Evolutionary conservation across 2,113 vertebrate genomes (phyloP), one percentile per base, ranked within the genome.

Genomic region (Ctenomys sociabilis): DNA sequence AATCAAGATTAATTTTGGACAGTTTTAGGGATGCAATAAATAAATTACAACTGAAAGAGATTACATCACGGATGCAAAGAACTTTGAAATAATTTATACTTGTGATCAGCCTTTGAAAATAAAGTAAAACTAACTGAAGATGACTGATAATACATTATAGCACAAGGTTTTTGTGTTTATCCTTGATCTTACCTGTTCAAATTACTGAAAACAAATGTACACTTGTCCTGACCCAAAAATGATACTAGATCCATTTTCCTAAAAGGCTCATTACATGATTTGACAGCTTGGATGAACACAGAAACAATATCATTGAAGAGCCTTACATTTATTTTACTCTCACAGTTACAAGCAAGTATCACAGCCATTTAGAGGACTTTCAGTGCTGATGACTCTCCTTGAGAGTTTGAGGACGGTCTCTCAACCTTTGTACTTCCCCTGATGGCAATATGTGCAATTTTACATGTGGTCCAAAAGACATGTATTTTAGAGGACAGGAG

Each of bases 1-100:
- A 83, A 70, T 52, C 88, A 24, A 85, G 61, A 75, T 90, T 96
- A 85, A 82, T 78, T 94, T 96, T 82, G 40, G 54, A 87, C 86
- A 72, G 22, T 82, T 90, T 92, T 90, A 85, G 63, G 12, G 40
- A 28, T 91, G 17, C 21, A 88, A 57, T 54, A 86, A 93, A 32
- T 90, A 96, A 93, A 82, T 85, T 73, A 6, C 26, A 94, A 80
- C 13, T 64, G 19, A 88, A 91, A 84, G 78, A 61, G 90, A 82
- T 91, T 84, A n/a, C 10, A 78, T 4, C 24, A 9, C 89, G 1
- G 32, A 82, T 87, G 40, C 80, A 93, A 72, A 92, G 24, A 75
- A 70, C 10, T 88, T 88, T 83, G 40, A 80, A 52, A 95, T 63
- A 64, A 92, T 88, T 82, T 92, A 3, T 59, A 77, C 13, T 3